phyloP scores from a whole-genome alignment of 2,113 vertebrate genomes.

The Climacteris rufus region DNA sequence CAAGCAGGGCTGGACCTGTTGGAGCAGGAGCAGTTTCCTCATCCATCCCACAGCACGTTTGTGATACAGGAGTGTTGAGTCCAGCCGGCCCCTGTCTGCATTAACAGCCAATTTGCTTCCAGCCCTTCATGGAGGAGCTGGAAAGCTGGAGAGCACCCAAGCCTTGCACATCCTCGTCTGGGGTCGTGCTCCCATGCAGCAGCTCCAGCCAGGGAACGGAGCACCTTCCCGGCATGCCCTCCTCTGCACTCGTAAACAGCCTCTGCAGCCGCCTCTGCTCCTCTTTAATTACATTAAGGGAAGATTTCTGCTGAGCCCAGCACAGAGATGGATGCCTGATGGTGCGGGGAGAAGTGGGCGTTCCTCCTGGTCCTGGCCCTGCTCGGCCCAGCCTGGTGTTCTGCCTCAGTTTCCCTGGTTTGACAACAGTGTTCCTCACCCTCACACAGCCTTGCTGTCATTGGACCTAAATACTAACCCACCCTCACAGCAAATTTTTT shows the following conservation, averaged over 20 bases:
- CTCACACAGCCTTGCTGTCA: background rate
- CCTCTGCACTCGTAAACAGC: background rate
- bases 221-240: constrained; percentile 11
- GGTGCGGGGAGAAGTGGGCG: fast-evolving
- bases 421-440: background rate
- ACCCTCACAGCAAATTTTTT: background rate
- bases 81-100: background rate
- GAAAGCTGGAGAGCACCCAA: background rate
- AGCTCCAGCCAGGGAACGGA: background rate
- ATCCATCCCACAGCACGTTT: background rate
- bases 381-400: background rate
- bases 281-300: constrained; percentile 36
- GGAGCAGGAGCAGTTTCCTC: background rate
- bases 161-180: background rate
- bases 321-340: background rate
- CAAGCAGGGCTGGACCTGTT: background rate
- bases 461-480: background rate
- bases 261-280: background rate
- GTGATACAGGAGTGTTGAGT: background rate
- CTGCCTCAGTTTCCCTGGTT: background rate
- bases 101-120: constrained; percentile 3
- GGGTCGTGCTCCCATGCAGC: background rate
- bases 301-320: constrained; percentile 31
- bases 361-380: background rate
- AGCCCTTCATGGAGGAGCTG: background rate